Conservation (phyloP, 64 coral and sea anemone genomes). For the Pocillopora verrucosa region DNA sequence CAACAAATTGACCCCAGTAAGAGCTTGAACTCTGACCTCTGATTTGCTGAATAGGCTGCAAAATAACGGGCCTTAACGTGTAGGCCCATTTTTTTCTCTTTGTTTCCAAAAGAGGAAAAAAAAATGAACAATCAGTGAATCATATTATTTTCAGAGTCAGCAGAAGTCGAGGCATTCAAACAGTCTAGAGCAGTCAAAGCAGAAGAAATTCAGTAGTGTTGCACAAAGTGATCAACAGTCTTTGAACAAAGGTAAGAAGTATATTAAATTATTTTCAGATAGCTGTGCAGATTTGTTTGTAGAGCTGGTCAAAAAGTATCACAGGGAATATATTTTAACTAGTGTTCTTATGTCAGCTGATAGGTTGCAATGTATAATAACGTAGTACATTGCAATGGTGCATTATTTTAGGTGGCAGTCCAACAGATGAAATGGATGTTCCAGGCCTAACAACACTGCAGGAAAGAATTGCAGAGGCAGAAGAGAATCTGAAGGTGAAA, state of each 20-base stretch:
- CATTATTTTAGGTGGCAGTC: background rate
- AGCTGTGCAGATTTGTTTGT: no score
- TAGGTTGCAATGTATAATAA: background rate
- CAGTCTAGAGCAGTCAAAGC: background rate
- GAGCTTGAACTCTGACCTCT: no score
- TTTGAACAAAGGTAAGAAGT: background rate
- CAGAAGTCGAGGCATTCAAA: background rate
- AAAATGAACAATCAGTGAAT: background rate
- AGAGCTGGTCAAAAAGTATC: no score
- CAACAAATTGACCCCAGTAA: no score
- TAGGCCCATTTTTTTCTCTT: no score
- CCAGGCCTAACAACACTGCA: constrained; percentile 61
- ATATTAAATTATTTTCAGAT: background rate
- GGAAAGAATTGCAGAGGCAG: constrained; percentile 79
- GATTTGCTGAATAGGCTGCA: no score
- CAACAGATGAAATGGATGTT: constrained; percentile 32
- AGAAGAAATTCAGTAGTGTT: background rate
- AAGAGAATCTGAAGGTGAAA: constrained; percentile 72
- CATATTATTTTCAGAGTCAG: background rate
- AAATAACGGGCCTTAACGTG: no score
- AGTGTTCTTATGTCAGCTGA: no score
- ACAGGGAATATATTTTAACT: no score
- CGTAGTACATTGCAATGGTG: background rate
- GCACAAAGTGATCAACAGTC: background rate
- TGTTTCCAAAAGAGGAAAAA: background rate